Conservation (phyloP, 2,888 invertebrate genomes). For the Drosophila pseudotakahashii region DNA sequence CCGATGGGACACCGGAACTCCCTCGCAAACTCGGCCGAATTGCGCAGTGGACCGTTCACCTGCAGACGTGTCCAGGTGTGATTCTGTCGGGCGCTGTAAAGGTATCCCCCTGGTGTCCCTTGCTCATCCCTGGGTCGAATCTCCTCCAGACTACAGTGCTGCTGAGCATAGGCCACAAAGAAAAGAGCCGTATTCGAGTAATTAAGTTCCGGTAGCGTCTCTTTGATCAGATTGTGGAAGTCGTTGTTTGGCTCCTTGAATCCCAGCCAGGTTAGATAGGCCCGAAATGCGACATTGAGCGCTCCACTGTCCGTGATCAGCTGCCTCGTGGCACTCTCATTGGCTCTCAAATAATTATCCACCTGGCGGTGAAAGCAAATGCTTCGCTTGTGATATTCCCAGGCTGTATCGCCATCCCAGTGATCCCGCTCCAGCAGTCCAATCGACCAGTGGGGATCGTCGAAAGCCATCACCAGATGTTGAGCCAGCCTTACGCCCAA, state of each 20-base stretch:
- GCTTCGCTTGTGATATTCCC: slow-evolving; percentile 69
- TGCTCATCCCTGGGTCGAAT: background rate
- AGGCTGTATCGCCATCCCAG: slow-evolving; percentile 73
- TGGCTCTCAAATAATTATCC: slow-evolving; percentile 64
- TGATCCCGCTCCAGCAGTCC: slow-evolving; percentile 61
- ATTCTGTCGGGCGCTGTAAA: slow-evolving; percentile 53
- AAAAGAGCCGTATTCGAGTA: slow-evolving; percentile 82
- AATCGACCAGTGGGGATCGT: slow-evolving; percentile 78
- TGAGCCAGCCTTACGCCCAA: slow-evolving; percentile 71
- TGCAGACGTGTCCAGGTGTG: slow-evolving; percentile 67
- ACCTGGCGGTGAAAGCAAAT: slow-evolving; percentile 76
- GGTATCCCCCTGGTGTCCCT: background rate
- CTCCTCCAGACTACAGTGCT: slow-evolving; percentile 63
- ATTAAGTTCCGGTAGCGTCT: slow-evolving; percentile 78
- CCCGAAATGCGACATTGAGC: slow-evolving; percentile 79
- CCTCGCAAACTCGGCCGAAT: slow-evolving; percentile 74
- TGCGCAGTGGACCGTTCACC: slow-evolving; percentile 79
- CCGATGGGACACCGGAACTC: slow-evolving; percentile 80
- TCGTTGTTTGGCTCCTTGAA: slow-evolving; percentile 76
- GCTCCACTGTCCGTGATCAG: slow-evolving; percentile 72
- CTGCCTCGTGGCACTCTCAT: slow-evolving; percentile 52
- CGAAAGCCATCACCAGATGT: slow-evolving; percentile 75
- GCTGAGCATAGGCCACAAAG: slow-evolving; percentile 80
- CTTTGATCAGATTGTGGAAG: slow-evolving; percentile 62
- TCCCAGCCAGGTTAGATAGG: slow-evolving; percentile 78